These are phyloP conservation scores for Meleagris gallopavo DNA, from an alignment of 2,113 vertebrate genomes.

Conservation along the genomic window DNA sequence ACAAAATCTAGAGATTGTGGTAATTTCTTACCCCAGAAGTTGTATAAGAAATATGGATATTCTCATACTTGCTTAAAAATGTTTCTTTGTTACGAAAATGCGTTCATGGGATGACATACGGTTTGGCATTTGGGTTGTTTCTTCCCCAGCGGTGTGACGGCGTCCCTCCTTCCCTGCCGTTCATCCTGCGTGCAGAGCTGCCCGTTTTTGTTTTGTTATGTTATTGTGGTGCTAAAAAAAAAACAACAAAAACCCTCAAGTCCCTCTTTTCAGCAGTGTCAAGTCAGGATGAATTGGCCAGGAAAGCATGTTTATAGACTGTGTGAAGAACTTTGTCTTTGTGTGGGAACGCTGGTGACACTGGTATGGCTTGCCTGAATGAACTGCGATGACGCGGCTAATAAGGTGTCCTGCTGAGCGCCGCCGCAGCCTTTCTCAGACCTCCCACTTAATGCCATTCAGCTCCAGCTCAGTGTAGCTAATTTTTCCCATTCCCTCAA, in stretches of 20 bases:
- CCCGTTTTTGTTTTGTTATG: conserved; percentile 49
- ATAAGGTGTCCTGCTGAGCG: conserved; percentile 82
- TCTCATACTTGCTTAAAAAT: background rate
- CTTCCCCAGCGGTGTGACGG: conserved; percentile 68
- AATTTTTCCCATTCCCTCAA: conserved; percentile 87
- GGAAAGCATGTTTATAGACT: conserved; percentile 93
- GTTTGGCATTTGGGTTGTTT: conserved; percentile 78
- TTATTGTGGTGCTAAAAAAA: conserved; percentile 60
- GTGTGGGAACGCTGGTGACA: conserved; percentile 89
- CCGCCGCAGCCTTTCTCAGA: conserved; percentile 76
- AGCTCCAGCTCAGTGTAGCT: conserved; percentile 88
- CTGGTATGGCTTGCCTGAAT: conserved; percentile 90
- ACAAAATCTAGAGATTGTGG: background rate
- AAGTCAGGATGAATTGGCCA: conserved; percentile 85
- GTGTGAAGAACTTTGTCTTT: conserved; percentile 92
- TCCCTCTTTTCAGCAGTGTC: conserved; percentile 83
- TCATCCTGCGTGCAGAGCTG: conserved; percentile 50
- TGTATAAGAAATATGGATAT: accelerated
- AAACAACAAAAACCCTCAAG: background rate
- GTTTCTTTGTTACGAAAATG: conserved; percentile 66
- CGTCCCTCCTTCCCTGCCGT: conserved; percentile 53
- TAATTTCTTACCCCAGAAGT: background rate
- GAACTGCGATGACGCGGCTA: conserved; percentile 88
- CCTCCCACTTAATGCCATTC: conserved; percentile 90
- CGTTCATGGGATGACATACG: conserved; percentile 77